These are phyloP conservation scores for Drosophila leontia DNA, from an alignment of 1,140 invertebrate genomes.

Conservation along the genomic window DNA sequence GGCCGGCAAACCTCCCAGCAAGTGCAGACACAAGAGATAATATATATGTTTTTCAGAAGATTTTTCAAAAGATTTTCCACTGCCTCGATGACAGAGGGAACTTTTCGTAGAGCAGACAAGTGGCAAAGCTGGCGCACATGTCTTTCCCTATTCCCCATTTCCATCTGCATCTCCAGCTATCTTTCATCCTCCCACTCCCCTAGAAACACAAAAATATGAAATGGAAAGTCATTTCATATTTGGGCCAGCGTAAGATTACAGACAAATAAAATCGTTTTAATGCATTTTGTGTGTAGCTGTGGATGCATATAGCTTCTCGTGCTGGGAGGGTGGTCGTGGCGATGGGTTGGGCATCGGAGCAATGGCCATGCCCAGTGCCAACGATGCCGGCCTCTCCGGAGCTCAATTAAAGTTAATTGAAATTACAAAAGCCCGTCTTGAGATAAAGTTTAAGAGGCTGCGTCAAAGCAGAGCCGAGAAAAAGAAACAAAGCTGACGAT, in stretches of 20 bases:
- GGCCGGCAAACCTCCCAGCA: slow-evolving; percentile 22
- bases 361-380: slow-evolving; percentile 41
- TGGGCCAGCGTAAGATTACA: slow-evolving; percentile 56
- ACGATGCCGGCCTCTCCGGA: slow-evolving; percentile 24
- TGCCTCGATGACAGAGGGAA: slow-evolving; percentile 11
- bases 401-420: slow-evolving; percentile 64
- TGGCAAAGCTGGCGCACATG: slow-evolving; percentile 52
- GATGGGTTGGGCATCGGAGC: slow-evolving; percentile 20
- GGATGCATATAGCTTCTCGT: slow-evolving; percentile 18
- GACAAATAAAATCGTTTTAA: slow-evolving; percentile 60
- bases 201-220: slow-evolving; percentile 32
- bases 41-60: slow-evolving; percentile 24
- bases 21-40: slow-evolving; percentile 35
- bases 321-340: slow-evolving; percentile 13
- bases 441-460: slow-evolving; percentile 17
- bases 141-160: neutral
- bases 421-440: slow-evolving; percentile 51
- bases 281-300: slow-evolving; percentile 53
- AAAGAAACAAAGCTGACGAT: slow-evolving; percentile 27
- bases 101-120: slow-evolving; percentile 39
- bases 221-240: slow-evolving; percentile 51
- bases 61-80: slow-evolving; percentile 22
- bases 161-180: slow-evolving; percentile 4
- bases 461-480: slow-evolving; percentile 23
- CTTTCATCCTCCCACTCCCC: slow-evolving; percentile 15